Evolutionary conservation across 2,113 vertebrate species (phyloP), one percentile per base, ranked within the genome.

Genomic region (Cyanoderma ruficeps): DNA sequence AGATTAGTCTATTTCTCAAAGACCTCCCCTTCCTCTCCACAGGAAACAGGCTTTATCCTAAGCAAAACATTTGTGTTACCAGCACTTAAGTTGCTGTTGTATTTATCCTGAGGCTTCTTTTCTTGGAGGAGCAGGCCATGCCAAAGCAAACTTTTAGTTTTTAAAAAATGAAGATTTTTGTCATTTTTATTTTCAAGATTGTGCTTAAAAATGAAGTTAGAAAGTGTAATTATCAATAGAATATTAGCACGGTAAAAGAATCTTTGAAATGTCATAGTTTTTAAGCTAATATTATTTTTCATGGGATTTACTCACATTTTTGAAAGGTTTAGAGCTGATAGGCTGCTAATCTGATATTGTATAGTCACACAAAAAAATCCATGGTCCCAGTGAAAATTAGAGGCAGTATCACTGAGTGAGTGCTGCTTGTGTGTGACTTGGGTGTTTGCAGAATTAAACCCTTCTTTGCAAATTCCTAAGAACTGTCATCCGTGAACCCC

Each of bases 401-500:
- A 70, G 65, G 27, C 31, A 23, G 22, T 93, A 63, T 50, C 52
- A 47, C 57, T 79, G 49, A 77, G 20, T 76, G 65, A 69, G 65
- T 87, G 41, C 25, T 52, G 42, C 23, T 28, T 74, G 23, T 83
- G 25, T 74, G 24, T 63, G 50, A 75, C 31, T 77, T 64, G 47
- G 12, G 24, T 83, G 71, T 96, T 94, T 83, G 59, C 52, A 90
- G 52, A 85, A 41, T 87, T 85, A 95, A 91, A 76, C 9, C 17
- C 37, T 79, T 71, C 35, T 76, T 93, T 79, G n/a, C 75, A 85
- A 94, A 93, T 94, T 74, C 14, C 6, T 86, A 76, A 70, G 33
- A 81, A 83, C 52, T 63, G 64, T 88, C 83, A 90, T 88, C 78
- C 1, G 0, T 83, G 71, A 84, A 86, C 65, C 71, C 78, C 56